A percentile compares a stretch with the other conserved stretches of the same genome.
These are phyloP conservation scores for Dolomedes plantarius DNA, from an alignment of 2,888 invertebrate genomes.

Conservation along the genomic window DNA sequence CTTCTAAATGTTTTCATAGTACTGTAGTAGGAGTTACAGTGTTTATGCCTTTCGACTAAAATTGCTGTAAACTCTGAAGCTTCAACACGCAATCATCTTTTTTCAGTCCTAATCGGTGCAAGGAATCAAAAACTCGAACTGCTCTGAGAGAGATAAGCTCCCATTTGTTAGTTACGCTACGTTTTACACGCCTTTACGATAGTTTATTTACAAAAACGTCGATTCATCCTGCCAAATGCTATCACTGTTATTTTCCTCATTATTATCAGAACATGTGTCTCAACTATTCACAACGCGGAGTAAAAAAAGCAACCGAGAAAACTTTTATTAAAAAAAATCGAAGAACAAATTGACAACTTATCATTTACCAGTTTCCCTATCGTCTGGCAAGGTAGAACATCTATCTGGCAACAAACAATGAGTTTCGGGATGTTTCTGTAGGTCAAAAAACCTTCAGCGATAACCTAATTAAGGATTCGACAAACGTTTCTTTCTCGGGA, in stretches of 20 bases:
- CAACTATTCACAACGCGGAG: background rate
- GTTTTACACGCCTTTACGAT: no score
- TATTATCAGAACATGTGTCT: background rate
- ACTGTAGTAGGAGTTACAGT: no score
- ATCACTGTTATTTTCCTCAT: conserved; percentile 1
- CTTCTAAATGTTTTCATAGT: no score
- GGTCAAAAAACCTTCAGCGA: background rate
- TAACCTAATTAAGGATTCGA: background rate
- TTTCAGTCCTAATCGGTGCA: no score
- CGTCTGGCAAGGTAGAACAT: background rate
- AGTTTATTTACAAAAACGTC: no score
- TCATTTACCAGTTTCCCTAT: background rate
- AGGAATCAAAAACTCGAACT: no score
- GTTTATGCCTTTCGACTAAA: no score
- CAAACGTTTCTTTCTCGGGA: background rate
- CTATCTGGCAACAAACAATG: background rate
- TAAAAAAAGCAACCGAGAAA: background rate
- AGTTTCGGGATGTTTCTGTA: background rate
- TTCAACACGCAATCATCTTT: no score
- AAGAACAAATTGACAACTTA: background rate
- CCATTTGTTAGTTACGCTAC: no score
- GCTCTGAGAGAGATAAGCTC: no score
- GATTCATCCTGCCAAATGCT: no score
- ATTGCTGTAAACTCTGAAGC: no score
- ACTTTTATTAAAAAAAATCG: background rate